Conservation (phyloP, 2,113 vertebrate species). For the Corvus moneduloides region DNA sequence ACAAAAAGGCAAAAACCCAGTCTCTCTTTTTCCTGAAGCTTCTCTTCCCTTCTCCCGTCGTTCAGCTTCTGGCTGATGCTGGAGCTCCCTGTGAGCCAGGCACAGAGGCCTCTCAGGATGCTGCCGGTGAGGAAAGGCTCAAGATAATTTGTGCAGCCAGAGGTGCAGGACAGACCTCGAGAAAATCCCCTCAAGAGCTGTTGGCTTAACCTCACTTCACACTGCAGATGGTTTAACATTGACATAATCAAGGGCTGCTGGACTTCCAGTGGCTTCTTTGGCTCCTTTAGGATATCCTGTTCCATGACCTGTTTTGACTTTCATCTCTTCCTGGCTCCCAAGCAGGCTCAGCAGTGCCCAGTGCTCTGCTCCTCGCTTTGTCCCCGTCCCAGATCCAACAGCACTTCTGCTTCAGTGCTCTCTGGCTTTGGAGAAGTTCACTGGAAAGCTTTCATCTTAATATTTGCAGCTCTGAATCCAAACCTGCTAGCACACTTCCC, state of each 20-base stretch:
- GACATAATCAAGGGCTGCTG: neutral
- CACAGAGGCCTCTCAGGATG: neutral
- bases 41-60: neutral
- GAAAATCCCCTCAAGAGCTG: neutral
- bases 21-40: neutral
- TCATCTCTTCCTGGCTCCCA: neutral
- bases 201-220: neutral
- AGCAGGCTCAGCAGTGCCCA: neutral
- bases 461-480: neutral
- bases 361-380: neutral
- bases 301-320: neutral
- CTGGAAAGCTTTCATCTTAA: neutral
- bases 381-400: neutral
- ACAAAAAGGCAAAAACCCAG: neutral
- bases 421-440: neutral
- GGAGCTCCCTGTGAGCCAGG: neutral
- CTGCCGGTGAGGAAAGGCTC: neutral
- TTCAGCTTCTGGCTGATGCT: neutral
- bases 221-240: neutral
- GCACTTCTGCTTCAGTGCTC: neutral
- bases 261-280: neutral
- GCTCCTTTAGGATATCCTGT: neutral
- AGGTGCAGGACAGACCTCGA: neutral
- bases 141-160: neutral
- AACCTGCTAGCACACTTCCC: rapidly evolving